Evolutionary conservation across 2,888 invertebrate species (phyloP).

Genomic region (Chrysodeixis includens): DNA sequence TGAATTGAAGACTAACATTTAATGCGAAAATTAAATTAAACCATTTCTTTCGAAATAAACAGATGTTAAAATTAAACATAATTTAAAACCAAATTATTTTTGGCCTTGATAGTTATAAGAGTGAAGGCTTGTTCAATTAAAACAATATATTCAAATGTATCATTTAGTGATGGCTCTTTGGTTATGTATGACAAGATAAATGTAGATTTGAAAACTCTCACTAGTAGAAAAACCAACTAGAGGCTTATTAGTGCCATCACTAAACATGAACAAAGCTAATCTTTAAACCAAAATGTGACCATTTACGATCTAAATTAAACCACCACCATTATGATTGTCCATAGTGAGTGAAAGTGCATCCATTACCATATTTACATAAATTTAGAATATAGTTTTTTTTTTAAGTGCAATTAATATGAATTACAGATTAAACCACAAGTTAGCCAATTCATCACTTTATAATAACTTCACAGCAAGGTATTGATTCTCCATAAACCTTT

Average conservation of each 20-base stretch:
- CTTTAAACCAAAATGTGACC: constrained; percentile 32
- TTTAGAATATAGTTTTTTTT: constrained; percentile 16
- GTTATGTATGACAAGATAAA: neutral
- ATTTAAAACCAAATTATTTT: constrained; percentile 18
- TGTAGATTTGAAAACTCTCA: neutral
- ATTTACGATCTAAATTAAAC: constrained; percentile 43
- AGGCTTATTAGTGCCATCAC: neutral
- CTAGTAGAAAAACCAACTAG: neutral
- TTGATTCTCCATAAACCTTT: constrained; percentile 19
- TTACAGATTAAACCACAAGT: constrained; percentile 14
- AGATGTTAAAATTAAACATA: neutral
- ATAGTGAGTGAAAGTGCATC: constrained; percentile 48
- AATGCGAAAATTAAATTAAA: neutral
- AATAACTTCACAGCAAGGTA: constrained; percentile 20
- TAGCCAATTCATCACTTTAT: constrained; percentile 38
- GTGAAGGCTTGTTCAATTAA: constrained; percentile 37
- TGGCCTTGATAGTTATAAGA: constrained; percentile 44
- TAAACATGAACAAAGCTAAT: constrained; percentile 10
- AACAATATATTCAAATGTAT: constrained; percentile 8
- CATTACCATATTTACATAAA: constrained; percentile 21
- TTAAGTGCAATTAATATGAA: neutral
- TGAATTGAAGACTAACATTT: neutral
- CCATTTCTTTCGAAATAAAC: neutral
- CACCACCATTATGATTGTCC: constrained; percentile 52
- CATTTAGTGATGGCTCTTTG: constrained; percentile 4